phyloP scores from a whole-genome alignment of 2,113 vertebrate genomes.

The Eonycteris spelaea region DNA sequence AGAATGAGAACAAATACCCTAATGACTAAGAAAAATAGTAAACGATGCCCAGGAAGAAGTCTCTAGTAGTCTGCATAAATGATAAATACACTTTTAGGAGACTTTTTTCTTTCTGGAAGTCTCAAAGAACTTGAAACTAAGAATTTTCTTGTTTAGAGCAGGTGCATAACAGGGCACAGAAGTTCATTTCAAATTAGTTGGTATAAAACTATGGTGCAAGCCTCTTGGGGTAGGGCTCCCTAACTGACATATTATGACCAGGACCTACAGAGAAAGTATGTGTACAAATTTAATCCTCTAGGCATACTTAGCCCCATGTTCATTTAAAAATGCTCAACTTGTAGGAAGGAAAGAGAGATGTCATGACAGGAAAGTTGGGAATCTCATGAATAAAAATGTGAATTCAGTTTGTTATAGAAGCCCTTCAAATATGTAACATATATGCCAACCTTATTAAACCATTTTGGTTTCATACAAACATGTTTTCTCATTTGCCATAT shows the following conservation, averaged over 20 bases:
- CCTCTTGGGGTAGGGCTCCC: not conserved
- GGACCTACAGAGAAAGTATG: not conserved
- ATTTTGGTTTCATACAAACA: not conserved
- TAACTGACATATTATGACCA: not conserved
- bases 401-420: not conserved
- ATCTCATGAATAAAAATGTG: not conserved
- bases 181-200: not conserved
- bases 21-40: not conserved
- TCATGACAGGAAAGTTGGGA: not conserved
- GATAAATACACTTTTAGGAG: not conserved
- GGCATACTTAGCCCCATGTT: not conserved
- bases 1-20: not conserved
- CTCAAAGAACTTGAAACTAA: not conserved
- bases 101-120: not conserved
- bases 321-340: not conserved
- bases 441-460: not conserved
- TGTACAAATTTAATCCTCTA: not conserved
- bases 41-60: not conserved
- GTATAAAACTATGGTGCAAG: not conserved
- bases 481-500: not conserved
- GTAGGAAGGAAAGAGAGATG: not conserved
- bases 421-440: not conserved
- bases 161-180: not conserved
- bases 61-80: not conserved
- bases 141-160: not conserved